Percentiles rank a stretch among this genome's conserved stretches.
Evolutionary conservation across 2,888 invertebrate genomes (phyloP).

Genomic region (Cataglyphis rosenhaueri): DNA sequence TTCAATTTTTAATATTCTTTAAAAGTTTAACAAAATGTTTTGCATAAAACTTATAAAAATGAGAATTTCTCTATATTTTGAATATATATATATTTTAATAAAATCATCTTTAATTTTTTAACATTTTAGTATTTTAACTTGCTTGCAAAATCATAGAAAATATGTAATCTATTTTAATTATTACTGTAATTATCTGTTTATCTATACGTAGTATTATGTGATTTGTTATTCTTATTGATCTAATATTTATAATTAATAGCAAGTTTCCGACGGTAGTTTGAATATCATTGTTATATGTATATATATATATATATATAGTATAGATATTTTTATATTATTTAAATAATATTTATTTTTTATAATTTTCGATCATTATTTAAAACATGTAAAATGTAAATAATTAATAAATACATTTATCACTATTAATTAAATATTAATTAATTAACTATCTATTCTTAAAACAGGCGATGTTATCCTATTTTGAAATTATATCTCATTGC

Average conservation of each 20-base stretch:
- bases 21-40: neutral
- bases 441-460: neutral
- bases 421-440: slow-evolving; percentile 5
- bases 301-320: slow-evolving; percentile 55
- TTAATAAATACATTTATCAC: slow-evolving; percentile 70
- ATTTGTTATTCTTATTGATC: slow-evolving; percentile 72
- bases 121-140: slow-evolving; percentile 28
- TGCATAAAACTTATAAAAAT: neutral
- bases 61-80: neutral
- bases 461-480: neutral
- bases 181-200: neutral
- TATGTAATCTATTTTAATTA: slow-evolving; percentile 35
- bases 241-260: slow-evolving; percentile 71
- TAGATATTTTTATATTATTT: slow-evolving; percentile 79
- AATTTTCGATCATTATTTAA: slow-evolving; percentile 70
- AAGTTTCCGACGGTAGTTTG: slow-evolving; percentile 63
- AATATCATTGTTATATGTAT: slow-evolving; percentile 70
- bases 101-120: neutral
- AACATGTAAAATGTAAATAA: slow-evolving; percentile 74
- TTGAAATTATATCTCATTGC: neutral
- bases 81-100: neutral
- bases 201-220: slow-evolving; percentile 60
- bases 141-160: slow-evolving; percentile 23
- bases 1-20: neutral
- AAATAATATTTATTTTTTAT: slow-evolving; percentile 77